Evolutionary conservation across 2,888 invertebrate genomes (phyloP), one percentile per base, ranked within the genome.

Genomic region (Diaprepes abbreviatus): DNA sequence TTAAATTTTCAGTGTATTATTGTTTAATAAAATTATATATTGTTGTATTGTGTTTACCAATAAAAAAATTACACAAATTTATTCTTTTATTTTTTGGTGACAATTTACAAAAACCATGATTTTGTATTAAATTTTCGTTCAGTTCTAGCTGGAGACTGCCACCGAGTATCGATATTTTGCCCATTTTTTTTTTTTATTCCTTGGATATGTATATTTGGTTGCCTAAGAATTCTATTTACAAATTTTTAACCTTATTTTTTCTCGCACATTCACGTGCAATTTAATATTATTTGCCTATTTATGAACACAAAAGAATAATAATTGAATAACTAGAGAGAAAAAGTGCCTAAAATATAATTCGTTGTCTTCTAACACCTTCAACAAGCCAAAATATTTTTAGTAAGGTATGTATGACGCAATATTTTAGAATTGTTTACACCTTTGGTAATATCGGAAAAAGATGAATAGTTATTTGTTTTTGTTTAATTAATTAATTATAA

Each of bases 1-100:
- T 40, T 58, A 35, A 35, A 35, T 36, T n/a, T n/a, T 21, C 35
- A 24, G 16, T 35, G 3, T 54, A 36, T 54, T 35, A 50, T 28
- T 50, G 14, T n/a, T n/a, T 1, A 24, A 4, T 24, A 24, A 24
- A 24, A 24, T 24, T 24, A 36, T 43, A 14, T 17, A 17, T 40
- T 12, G 6, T 33, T 28, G 6, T 3, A 4, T 28, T 6, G 28
- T 4, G 36, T 40, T 6, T 9, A 16, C 40, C 6, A 40, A 17
- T 40, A 40, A 40, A 40, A 9, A 33, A 33, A n/a, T n/a, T n/a
- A n/a, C n/a, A n/a, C n/a, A n/a, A n/a, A n/a, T n/a, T n/a, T n/a
- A n/a, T n/a, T n/a, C n/a, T n/a, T n/a, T n/a, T n/a, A n/a, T n/a
- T n/a, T n/a, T n/a, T n/a, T n/a, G n/a, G n/a, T n/a, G n/a, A n/a